Evolutionary conservation across 2,113 vertebrate genomes (phyloP), one percentile per base, ranked within the genome.

Genomic region (Seriola quinqueradiata): DNA sequence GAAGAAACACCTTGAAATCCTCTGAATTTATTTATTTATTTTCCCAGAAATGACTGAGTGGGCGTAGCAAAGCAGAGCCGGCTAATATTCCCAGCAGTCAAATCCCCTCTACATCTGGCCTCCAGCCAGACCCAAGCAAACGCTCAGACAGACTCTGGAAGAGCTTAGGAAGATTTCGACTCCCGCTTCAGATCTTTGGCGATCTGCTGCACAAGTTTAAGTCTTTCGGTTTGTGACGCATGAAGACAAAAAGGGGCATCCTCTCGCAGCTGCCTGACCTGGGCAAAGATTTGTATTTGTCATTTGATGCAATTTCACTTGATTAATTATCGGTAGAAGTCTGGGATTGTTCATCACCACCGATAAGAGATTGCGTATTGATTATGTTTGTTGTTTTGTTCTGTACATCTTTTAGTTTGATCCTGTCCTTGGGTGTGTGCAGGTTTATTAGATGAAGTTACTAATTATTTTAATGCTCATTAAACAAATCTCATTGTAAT

Each of bases 101-200:
- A 81, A 90, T 84, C 79, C 71, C 54, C 0, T 42, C 63, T 28
- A 5, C 57, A n/a, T 83, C 46, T 46, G 73, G 60, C 42, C 38
- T 13, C 23, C 13, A n/a, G 66, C 64, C 61, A 71, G 60, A 38
- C 50, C n/a, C 63, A 67, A 81, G 52, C 70, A 44, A 81, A 75
- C 28, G 38, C 70, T 75, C 57, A 83, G 64, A 69, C 68, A 14
- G 76, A 40, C 46, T 86, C 76, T 78, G 25, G 40, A 70, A 34
- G 40, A 65, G 71, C 58, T 87, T 77, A 71, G 32, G 50, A 67
- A 66, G 80, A 87, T 82, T 73, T 77, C 17, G 40, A 70, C 63
- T 60, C 60, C 17, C 1, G 25, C 54, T 67, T 87, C 19, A 72
- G 79, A 85, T 83, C 64, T 77, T 25, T 57, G 19, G 68, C 54